Evolutionary conservation across 2,113 vertebrate genomes (phyloP).

Genomic region (Elephas maximus): DNA sequence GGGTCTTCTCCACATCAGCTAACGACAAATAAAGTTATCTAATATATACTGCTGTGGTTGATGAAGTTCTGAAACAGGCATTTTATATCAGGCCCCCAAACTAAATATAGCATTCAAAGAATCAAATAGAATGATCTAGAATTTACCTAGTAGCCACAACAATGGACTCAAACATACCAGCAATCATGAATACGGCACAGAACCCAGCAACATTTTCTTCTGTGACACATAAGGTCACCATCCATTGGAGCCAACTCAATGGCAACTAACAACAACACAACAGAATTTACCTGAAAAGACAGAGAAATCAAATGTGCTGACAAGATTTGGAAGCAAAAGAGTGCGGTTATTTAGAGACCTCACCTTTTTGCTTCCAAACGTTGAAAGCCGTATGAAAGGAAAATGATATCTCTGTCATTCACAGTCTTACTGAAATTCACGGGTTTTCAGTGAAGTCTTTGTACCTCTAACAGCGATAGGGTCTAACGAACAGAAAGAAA

Average conservation of each 20-base stretch:
- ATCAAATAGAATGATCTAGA: not conserved
- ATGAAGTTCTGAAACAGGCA: conserved; percentile 7
- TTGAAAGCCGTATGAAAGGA: not conserved
- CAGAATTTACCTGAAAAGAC: not conserved
- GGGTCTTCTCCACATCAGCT: not conserved
- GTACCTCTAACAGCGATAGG: conserved; percentile 14
- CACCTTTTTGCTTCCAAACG: too few relatives aligned
- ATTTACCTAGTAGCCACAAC: not conserved
- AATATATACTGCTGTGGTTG: not conserved
- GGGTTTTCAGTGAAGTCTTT: conserved; percentile 67
- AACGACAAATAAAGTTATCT: not conserved
- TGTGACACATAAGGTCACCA: too few relatives aligned
- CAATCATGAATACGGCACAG: not conserved
- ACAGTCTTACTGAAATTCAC: conserved; percentile 24
- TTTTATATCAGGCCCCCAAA: conserved; percentile 22
- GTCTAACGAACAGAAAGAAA: conserved; percentile 56
- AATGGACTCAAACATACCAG: not conserved
- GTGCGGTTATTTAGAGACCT: not conserved
- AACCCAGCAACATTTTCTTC: not conserved
- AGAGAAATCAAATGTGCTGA: not conserved
- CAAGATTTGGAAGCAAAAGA: not conserved
- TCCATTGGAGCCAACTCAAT: not conserved
- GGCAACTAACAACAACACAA: not conserved
- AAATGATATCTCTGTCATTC: not conserved
- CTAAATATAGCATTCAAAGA: conserved; percentile 10